phyloP scores from a whole-genome alignment of 1,140 invertebrate genomes.

The Drosophila nigromelanica region DNA sequence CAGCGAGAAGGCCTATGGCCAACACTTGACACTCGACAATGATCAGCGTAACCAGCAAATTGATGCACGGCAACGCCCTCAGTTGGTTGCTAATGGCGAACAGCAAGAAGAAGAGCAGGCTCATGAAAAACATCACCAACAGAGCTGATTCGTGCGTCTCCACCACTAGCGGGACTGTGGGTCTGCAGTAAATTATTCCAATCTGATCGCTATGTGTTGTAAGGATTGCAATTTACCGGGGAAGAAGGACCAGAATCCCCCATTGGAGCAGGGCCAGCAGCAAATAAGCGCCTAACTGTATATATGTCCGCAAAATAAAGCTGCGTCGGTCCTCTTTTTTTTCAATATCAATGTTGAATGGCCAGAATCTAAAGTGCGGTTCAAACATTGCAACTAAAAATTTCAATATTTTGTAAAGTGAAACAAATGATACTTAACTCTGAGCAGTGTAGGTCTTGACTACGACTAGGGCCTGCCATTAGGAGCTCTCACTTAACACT shows the following conservation, averaged over 20 bases:
- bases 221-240: constrained; percentile 1
- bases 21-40: constrained; percentile 38
- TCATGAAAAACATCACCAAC: constrained; percentile 13
- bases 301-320: constrained; percentile 20
- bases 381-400: constrained; percentile 52
- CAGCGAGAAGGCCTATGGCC: constrained; percentile 11
- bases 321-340: constrained; percentile 14
- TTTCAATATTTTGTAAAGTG: constrained; percentile 1
- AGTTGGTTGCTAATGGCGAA: constrained; percentile 19
- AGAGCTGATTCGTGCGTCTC: constrained; percentile 6
- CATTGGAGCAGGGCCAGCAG: constrained; percentile 32
- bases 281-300: constrained; percentile 1
- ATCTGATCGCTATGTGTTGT: not conserved
- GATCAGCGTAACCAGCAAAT: constrained; percentile 4
- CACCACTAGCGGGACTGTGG: not conserved
- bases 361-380: constrained; percentile 16
- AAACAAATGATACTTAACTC: not conserved
- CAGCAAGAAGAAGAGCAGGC: constrained; percentile 15
- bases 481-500: not conserved
- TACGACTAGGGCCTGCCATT: too few species aligned
- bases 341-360: constrained; percentile 6
- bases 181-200: not conserved
- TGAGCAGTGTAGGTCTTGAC: not conserved
- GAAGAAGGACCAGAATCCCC: not conserved
- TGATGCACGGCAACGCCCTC: not conserved